phyloP scores from a whole-genome alignment of 2,797 vertebrate genomes.

The Hydrocynus forskahlii region DNA sequence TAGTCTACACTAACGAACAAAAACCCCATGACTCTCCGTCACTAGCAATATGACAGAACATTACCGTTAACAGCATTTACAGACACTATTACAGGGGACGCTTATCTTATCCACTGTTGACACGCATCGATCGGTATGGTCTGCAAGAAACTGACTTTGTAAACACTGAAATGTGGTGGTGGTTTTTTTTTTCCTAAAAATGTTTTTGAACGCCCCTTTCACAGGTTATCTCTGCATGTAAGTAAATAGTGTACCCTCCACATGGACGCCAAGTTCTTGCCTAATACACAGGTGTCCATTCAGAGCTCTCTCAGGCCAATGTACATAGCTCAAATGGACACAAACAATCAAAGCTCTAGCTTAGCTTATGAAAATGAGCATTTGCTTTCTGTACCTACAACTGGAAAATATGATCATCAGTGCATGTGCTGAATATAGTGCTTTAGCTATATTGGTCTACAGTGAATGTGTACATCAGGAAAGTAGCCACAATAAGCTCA shows the following conservation, averaged over 20 bases:
- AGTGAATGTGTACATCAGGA: neutral
- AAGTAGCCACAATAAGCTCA: neutral
- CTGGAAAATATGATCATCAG: neutral
- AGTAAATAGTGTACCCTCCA: constrained; percentile 40
- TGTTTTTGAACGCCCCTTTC: neutral
- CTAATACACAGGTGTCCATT: constrained; percentile 2
- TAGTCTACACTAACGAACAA: neutral
- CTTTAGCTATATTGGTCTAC: neutral
- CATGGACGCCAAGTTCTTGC: constrained; percentile 29
- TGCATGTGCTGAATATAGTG: neutral
- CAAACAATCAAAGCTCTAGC: neutral
- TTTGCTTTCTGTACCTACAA: neutral
- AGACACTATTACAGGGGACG: neutral
- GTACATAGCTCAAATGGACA: neutral
- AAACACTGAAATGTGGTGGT: constrained; percentile 18
- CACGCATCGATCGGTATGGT: constrained; percentile 63
- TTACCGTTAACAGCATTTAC: neutral
- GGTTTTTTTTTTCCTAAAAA: neutral
- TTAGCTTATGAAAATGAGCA: neutral
- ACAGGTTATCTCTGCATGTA: constrained; percentile 33
- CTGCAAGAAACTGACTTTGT: constrained; percentile 57
- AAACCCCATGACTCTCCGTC: neutral
- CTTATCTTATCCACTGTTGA: constrained; percentile 73
- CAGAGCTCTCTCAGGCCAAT: constrained; percentile 12
- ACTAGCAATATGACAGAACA: constrained; percentile 26